phyloP scores from a whole-genome alignment of 1,140 invertebrate species.

The Brachionus asplanchnoidis region DNA sequence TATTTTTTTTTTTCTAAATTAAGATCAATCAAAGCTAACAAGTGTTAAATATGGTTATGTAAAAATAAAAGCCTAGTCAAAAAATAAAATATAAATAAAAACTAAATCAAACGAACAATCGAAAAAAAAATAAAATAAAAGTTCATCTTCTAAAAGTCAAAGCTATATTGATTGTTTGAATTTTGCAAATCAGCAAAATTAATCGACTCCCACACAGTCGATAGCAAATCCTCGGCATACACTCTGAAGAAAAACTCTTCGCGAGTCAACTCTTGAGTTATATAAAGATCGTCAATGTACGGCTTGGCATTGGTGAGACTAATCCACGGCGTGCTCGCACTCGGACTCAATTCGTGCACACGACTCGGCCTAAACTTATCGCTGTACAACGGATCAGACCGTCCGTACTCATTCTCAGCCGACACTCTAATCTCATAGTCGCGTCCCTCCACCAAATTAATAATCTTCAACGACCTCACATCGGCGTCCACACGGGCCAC shows the following conservation, averaged over 20 bases:
- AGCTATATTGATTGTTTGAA: not conserved
- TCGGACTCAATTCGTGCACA: slow-evolving; percentile 43
- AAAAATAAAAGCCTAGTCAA: not conserved
- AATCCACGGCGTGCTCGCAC: slow-evolving; percentile 28
- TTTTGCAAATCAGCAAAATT: slow-evolving; percentile 35
- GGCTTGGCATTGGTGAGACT: slow-evolving; percentile 36
- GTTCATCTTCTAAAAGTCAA: not conserved
- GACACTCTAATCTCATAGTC: slow-evolving; percentile 94
- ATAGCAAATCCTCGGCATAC: slow-evolving; percentile 22
- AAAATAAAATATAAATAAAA: not conserved
- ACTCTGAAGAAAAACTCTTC: slow-evolving; percentile 38
- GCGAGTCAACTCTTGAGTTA: slow-evolving; percentile 21
- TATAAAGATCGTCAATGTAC: slow-evolving; percentile 36
- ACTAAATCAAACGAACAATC: not conserved
- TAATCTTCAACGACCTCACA: slow-evolving; percentile 71
- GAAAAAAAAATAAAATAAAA: not conserved
- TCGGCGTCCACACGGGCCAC: slow-evolving; percentile 84
- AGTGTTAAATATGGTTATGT: not conserved
- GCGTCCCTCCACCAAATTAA: slow-evolving; percentile 82
- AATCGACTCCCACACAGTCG: slow-evolving; percentile 39
- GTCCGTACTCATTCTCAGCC: slow-evolving; percentile 89
- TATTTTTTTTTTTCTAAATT: too few species aligned
- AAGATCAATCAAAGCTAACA: not conserved
- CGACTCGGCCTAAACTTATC: slow-evolving; percentile 84
- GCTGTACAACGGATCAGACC: slow-evolving; percentile 85